A percentile compares a stretch with the other conserved stretches of the same genome.
phyloP scores from a whole-genome alignment of 2,797 vertebrate genomes.

The Lutjanus argentimaculatus region DNA sequence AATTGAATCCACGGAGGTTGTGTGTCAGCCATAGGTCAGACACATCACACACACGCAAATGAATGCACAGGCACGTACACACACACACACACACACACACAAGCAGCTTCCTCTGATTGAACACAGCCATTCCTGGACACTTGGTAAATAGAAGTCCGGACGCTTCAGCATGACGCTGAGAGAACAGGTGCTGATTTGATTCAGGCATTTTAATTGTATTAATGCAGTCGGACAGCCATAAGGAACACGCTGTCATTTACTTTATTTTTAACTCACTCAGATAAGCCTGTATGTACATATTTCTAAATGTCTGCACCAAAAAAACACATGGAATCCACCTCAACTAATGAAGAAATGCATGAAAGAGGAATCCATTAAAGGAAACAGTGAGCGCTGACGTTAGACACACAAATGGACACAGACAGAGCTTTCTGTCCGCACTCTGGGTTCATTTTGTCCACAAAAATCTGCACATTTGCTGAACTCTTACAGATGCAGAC shows the following conservation, averaged over 20 bases:
- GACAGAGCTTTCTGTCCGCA: too few relatives aligned
- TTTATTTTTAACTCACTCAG: neutral
- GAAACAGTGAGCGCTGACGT: too few relatives aligned
- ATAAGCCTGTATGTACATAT: neutral
- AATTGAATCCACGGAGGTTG: constrained; percentile 19
- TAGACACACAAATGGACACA: too few relatives aligned
- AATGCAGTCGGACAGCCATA: neutral
- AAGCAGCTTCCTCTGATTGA: constrained; percentile 40
- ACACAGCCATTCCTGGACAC: constrained; percentile 8
- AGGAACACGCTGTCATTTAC: neutral
- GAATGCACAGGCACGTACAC: too few relatives aligned
- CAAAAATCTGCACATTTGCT: too few relatives aligned
- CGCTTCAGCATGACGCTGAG: neutral
- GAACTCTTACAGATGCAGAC: too few relatives aligned
- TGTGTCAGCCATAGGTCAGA: constrained; percentile 55
- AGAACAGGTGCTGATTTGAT: constrained; percentile 21
- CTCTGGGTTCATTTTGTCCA: too few relatives aligned
- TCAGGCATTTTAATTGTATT: neutral
- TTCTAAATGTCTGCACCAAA: neutral
- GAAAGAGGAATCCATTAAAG: neutral
- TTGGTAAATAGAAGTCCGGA: constrained; percentile 28
- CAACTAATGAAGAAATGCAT: neutral
- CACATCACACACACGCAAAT: constrained; percentile 7
- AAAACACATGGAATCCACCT: neutral
- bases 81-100: neutral